Evolutionary conservation across 2,888 invertebrate species (phyloP), one percentile per base, ranked within the genome.

Genomic region (Cerastis rubricosa): DNA sequence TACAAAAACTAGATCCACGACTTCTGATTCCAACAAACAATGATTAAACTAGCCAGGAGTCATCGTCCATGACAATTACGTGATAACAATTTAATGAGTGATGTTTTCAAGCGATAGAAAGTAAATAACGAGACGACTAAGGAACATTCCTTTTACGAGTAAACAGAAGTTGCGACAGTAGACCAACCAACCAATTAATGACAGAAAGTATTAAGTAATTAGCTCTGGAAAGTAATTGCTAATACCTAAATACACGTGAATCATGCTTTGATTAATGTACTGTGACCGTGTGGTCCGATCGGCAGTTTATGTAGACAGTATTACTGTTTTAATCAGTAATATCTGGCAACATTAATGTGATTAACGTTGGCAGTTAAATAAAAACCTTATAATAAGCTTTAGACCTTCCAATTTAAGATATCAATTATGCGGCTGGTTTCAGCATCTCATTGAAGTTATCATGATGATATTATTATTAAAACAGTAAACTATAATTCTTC

Each of bases 131-230:
- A 49, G 68, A 65, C 72, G 19, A 65, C 61, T 65, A 81, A 84
- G 63, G 19, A 70, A 70, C 75, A 76, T 76, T 84, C 69, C 59
- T 70, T 68, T 51, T 54, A 72, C 49, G 71, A 72, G 63, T 73
- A 61, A 71, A 65, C 54, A 68, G 66, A 71, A 45, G 43, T 64
- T 45, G 49, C 12, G 35, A 47, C 73, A 45, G 59, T 29, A 68
- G 43, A 59, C 17, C 71, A 49, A 68, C 17, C 71, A 49, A 68
- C 54, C 71, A 77, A 76, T 81, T 74, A 84, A 72, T 85, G 68
- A 59, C 77, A 63, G 81, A 84, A 74, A 71, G 77, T 66, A 66
- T 66, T 82, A 68, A 66, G 59, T 65, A 76, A 80, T 74, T 83
- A 73, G 43, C 71, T 74, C 35, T 57, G 43, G 43, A 81, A 74